Evolutionary conservation across 2,888 invertebrate genomes (phyloP).

Genomic region (Emesis russula): DNA sequence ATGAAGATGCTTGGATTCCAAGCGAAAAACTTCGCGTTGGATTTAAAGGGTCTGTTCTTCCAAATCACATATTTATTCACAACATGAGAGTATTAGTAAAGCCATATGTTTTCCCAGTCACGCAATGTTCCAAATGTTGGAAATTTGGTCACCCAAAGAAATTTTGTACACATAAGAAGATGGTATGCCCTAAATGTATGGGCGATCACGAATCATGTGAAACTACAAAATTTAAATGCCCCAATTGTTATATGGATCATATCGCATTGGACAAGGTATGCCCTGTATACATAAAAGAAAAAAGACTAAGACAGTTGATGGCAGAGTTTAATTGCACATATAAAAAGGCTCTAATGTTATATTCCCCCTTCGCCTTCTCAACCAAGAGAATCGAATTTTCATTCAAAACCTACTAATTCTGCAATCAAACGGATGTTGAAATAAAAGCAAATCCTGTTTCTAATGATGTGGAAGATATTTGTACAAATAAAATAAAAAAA

Average conservation of each 20-base stretch:
- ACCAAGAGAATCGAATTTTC: too few species aligned
- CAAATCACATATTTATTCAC: not conserved
- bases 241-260: not conserved
- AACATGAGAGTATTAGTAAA: not conserved
- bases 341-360: too few species aligned
- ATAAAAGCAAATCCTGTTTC: not conserved
- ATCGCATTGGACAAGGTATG: not conserved
- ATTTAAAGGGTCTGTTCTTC: constrained; percentile 23
- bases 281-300: not conserved
- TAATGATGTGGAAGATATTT: not conserved
- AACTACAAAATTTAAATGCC: not conserved
- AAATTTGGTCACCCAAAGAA: not conserved
- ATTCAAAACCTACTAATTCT: too few species aligned
- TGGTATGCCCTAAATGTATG: not conserved
- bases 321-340: not conserved
- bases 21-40: constrained; percentile 11
- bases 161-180: not conserved
- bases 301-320: not conserved
- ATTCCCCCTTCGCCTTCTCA: too few species aligned
- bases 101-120: constrained; percentile 17
- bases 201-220: not conserved
- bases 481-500: not conserved
- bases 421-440: too few species aligned
- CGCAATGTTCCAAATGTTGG: constrained; percentile 13
- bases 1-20: not conserved